Evolutionary conservation across 2,113 vertebrate genomes (phyloP).

Genomic region (Nerophis lumbriciformis): DNA sequence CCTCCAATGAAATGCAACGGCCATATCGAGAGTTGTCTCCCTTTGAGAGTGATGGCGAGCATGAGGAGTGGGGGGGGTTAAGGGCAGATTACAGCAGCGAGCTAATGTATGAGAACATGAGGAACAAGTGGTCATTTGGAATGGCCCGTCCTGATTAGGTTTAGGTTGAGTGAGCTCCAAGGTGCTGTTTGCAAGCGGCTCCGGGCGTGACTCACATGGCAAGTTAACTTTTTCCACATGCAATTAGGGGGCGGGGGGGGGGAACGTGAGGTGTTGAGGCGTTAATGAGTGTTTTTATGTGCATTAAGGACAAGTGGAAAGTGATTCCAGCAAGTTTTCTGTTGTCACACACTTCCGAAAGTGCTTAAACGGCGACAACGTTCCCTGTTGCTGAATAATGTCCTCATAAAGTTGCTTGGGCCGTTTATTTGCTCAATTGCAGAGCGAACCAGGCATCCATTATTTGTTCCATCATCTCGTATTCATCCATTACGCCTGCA

Average conservation of each 20-base stretch:
- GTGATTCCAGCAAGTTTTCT: no score
- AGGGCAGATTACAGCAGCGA: conserved; percentile 29
- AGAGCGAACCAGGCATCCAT: no score
- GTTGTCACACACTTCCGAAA: no score
- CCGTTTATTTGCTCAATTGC: no score
- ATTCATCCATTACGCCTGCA: no score
- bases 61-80: neutral
- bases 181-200: conserved; percentile 27
- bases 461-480: no score
- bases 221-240: conserved; percentile 17
- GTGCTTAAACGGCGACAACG: no score
- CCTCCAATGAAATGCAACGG: neutral
- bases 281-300: conserved; percentile 18
- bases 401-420: no score
- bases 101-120: conserved; percentile 6
- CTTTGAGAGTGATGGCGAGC: neutral
- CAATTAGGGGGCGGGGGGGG: conserved; percentile 16
- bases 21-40: neutral
- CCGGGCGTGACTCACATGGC: conserved; percentile 32
- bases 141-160: conserved; percentile 54
- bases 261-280: conserved; percentile 25
- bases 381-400: no score
- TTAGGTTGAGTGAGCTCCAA: conserved; percentile 27
- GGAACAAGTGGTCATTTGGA: conserved; percentile 35
- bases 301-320: neutral